Base-by-base conservation (phyloP, 2,797 vertebrate species). In the Scolopax rusticola region DNA sequence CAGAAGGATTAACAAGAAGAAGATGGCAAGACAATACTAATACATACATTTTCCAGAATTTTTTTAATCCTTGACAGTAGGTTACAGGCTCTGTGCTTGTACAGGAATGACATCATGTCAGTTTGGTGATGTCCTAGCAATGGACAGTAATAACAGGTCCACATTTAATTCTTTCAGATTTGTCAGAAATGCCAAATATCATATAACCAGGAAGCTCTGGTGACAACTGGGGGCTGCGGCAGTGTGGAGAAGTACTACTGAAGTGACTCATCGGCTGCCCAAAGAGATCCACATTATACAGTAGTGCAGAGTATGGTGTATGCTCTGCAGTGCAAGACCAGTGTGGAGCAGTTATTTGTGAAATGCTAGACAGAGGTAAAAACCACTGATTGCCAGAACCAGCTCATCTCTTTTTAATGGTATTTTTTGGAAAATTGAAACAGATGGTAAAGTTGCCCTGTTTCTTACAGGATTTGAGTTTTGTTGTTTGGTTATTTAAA, bases 231-330 rank as follows among this genome's bases (percentile, higher is more conserved):
- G 73, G 81, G 36, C 60, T 69, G 40, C 0, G 2, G 30, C 43
- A 78, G 21, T 5, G 2, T 18, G 24, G 10, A 86, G 59, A 76
- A 75, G 20, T 12, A 25, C 9, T 27, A 65, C 36, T 47, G 43
- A 74, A 84, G 38, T 54, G 57, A 87, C 77, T 81, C 65, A 61
- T 33, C 1, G 0, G 2, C 63, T 75, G 70, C 47, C 63, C 87
- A 63, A 59, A 71, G 43, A 77, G 68, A 50, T 43, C 19, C 75
- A 64, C 41, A 32, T 43, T 3, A 8, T 13, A 33, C 12, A 43
- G n/a, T 2, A 64, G 65, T 51, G 60, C 75, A 41, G 45, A 83
- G 15, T 36, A 65, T 2, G 2, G 45, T 0, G 0, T 50, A 60
- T 3, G 2, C 51, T 87, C 23, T 24, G 32, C 40, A 18, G 23